These are phyloP conservation scores for Heliornis fulica DNA, from an alignment of 2,113 vertebrate genomes.

Conservation along the genomic window DNA sequence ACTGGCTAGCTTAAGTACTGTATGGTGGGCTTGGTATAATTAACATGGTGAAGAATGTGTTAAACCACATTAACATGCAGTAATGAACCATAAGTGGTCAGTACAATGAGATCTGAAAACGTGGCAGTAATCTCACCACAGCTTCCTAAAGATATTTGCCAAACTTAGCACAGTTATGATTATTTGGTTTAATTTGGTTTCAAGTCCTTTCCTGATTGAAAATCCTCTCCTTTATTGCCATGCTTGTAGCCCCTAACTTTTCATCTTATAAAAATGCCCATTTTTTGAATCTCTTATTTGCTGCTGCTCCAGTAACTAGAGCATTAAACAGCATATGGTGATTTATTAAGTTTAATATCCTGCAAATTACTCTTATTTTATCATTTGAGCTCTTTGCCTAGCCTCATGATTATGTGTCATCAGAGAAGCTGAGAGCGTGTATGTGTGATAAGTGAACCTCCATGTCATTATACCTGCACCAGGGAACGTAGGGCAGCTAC, in stretches of 20 bases:
- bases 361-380: not conserved
- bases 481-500: not conserved
- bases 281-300: not conserved
- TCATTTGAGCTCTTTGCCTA: not conserved
- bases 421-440: not conserved
- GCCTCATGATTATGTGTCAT: not conserved
- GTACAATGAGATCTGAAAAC: not conserved
- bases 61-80: not conserved
- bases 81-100: not conserved
- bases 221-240: not conserved
- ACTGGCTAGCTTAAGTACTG: not conserved
- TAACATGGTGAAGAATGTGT: not conserved
- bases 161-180: not conserved
- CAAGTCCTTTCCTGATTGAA: not conserved
- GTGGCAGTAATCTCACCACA: not conserved
- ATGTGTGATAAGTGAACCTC: not conserved
- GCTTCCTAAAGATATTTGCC: not conserved
- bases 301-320: not conserved
- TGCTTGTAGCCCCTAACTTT: not conserved
- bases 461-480: fast-evolving
- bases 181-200: not conserved
- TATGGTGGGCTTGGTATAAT: not conserved
- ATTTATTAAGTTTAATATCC: conserved; percentile 3
- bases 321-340: not conserved
- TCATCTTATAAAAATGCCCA: not conserved